Evolutionary conservation across 2,113 vertebrate species (phyloP).

Genomic region (Neodon shergylaensis): DNA sequence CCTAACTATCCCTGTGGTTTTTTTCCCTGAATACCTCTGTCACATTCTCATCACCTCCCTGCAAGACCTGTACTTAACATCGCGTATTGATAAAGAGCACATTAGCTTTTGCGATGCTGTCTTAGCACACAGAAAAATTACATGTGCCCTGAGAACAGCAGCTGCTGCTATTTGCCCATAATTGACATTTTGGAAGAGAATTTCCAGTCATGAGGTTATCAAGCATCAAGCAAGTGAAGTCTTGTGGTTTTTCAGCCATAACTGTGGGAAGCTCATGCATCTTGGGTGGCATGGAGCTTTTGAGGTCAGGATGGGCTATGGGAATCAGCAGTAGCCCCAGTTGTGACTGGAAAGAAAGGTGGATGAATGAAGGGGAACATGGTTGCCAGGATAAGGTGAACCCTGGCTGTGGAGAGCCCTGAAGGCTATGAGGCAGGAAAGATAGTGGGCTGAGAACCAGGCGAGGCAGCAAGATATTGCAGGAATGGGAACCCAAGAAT

Average conservation of each 20-base stretch:
- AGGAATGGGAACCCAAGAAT: background rate
- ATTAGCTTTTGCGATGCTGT: background rate
- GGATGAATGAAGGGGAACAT: background rate
- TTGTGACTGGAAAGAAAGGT: background rate
- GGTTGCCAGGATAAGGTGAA: background rate
- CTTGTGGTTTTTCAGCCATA: background rate
- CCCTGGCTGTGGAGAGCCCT: background rate
- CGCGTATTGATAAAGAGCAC: background rate
- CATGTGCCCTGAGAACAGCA: background rate
- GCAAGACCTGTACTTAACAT: background rate
- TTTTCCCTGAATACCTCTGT: background rate
- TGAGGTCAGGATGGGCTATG: background rate
- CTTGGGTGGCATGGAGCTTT: background rate
- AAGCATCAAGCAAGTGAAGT: background rate
- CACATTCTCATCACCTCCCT: background rate
- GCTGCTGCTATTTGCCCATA: background rate
- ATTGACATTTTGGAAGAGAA: background rate
- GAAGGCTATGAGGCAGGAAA: background rate
- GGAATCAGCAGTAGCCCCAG: background rate
- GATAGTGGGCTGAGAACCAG: background rate
- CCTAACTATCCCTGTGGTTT: background rate
- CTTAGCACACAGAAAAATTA: background rate
- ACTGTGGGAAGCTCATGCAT: background rate
- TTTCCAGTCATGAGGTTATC: background rate
- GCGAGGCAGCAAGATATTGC: too few relatives aligned